These are phyloP conservation scores for Crematogaster levior DNA, from an alignment of 2,888 invertebrate genomes.

Conservation along the genomic window DNA sequence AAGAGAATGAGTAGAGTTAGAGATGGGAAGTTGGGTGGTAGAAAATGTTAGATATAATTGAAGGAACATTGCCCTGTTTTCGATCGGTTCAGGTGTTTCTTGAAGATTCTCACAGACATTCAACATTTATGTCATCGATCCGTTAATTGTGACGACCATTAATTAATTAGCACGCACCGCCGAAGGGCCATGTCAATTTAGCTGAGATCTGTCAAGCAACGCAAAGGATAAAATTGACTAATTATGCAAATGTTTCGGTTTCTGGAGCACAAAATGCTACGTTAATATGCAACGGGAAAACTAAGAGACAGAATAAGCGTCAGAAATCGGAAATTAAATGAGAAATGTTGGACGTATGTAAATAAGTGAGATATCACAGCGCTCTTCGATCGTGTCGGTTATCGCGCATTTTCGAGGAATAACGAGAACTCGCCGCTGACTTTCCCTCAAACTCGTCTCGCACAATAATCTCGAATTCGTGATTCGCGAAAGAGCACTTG, in stretches of 20 bases:
- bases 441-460: background rate
- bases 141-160: constrained; percentile 5
- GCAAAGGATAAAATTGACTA: constrained; percentile 22
- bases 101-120: background rate
- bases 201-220: background rate
- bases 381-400: background rate
- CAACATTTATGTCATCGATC: constrained; percentile 1
- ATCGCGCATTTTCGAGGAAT: background rate
- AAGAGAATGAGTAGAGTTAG: constrained; percentile 2
- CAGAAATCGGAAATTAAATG: background rate
- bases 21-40: constrained; percentile 14
- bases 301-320: background rate
- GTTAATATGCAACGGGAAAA: constrained; percentile 7
- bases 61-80: background rate
- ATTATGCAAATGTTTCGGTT: constrained; percentile 35
- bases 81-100: constrained; percentile 16
- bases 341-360: constrained; percentile 12
- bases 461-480: constrained; percentile 9
- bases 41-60: constrained; percentile 31
- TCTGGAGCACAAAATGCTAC: background rate
- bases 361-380: constrained; percentile 19
- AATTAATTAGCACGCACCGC: constrained; percentile 8
- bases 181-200: background rate
- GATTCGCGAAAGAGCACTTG: constrained; percentile 21
- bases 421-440: background rate